Base-by-base conservation (phyloP, 64 coral and sea anemone species). In the Montipora foliosa region DNA sequence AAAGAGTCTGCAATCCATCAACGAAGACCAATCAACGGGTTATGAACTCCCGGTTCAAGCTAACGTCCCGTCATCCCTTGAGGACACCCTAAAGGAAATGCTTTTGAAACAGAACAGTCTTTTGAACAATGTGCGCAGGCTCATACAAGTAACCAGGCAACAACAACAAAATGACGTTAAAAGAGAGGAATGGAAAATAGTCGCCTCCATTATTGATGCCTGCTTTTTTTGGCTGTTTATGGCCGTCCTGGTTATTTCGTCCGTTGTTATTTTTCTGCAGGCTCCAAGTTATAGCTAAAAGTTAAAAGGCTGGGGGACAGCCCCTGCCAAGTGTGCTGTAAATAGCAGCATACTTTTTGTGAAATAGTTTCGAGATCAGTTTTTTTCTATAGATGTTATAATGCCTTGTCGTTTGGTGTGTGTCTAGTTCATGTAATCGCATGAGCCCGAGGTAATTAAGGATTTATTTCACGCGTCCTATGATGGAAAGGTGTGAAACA, bases 181-280 rank as follows among this genome's bases (percentile, higher is more conserved):
- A 73, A 98, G 74, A 44, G 96, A 92, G 3, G 96, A 98, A 67
- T 98, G 96, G 96, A 88, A 95, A 59, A 79, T 98, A 5, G 96
- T 95, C 2, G 96, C 93, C 6, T 78, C 91, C 61, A 82, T 98
- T 29, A 91, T 98, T 14, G 96, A 98, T 68, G 77, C 88, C 15
- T 98, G 87, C 59, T 98, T 98, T 17, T 73, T 98, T 48, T 94
- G 90, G 80, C 64, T 98, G 1, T 98, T 98, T 17, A 79, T 98
- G 75, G 47, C 50, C 10, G 82, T 80, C 49, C 20, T 98, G 78
- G 1, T 98, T 11, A 61, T 93, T 48, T 98, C 93, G 44, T 84
- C 77, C 61, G 25, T 95, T 62, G 85, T 98, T 1, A 91, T 95
- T 76, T 98, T 98, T 88, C 47, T 95, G 20, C 89, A 95, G 62